Evolutionary conservation across 2,888 invertebrate species (phyloP).

Genomic region (Drosophila siamana): DNA sequence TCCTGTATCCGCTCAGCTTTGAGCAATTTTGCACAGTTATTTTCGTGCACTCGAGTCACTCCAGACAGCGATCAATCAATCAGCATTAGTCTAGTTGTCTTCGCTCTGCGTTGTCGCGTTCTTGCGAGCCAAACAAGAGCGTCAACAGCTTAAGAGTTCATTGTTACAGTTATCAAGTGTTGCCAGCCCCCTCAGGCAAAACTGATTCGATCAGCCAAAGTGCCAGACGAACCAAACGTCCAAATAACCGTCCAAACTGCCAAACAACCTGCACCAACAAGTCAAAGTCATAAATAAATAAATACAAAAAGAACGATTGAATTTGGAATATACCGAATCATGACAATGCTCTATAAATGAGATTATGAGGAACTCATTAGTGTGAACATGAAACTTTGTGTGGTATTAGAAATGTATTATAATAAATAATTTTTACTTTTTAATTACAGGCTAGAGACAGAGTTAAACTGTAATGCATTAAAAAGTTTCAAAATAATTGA

Average conservation of each 20-base stretch:
- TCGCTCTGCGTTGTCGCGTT: neutral
- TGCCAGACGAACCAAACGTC: constrained; percentile 5
- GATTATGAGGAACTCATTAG: neutral
- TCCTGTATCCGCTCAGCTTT: constrained; percentile 40
- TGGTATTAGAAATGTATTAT: too few species aligned
- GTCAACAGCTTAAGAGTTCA: constrained; percentile 79
- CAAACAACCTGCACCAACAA: constrained; percentile 17
- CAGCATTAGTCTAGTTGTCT: constrained; percentile 68
- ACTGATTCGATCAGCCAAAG: constrained; percentile 16
- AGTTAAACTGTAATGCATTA: too few species aligned
- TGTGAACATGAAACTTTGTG: too few species aligned
- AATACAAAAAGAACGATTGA: neutral
- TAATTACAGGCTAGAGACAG: too few species aligned
- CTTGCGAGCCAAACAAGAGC: constrained; percentile 66
- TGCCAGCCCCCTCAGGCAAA: constrained; percentile 39
- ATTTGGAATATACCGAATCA: neutral
- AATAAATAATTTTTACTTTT: too few species aligned
- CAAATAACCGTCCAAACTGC: neutral
- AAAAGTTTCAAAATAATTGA: too few species aligned
- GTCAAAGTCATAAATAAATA: constrained; percentile 13
- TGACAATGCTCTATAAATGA: neutral
- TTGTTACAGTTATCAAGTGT: constrained; percentile 76
- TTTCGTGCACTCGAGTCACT: constrained; percentile 22
- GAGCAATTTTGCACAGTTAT: constrained; percentile 39
- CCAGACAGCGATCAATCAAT: constrained; percentile 60